A percentile compares a stretch with the other conserved stretches of the same genome.
Conservation (phyloP, 2,797 vertebrate genomes). For the Sciurus vulgaris region DNA sequence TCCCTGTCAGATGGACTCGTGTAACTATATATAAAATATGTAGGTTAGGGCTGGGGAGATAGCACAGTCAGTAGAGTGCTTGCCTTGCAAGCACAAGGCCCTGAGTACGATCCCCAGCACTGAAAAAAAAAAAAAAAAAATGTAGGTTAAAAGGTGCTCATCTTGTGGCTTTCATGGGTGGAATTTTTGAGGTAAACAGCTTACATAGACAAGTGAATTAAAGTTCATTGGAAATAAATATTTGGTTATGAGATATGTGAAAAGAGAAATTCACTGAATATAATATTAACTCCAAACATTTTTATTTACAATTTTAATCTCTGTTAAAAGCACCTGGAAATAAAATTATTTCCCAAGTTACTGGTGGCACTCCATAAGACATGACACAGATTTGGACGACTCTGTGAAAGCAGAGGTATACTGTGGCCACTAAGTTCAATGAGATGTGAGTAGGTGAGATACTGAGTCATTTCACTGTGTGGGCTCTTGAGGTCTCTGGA, state of each 20-base stretch:
- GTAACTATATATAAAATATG: too few relatives aligned
- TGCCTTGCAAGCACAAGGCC: too few relatives aligned
- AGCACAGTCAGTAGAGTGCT: too few relatives aligned
- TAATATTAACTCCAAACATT: not conserved
- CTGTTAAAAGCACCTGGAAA: not conserved
- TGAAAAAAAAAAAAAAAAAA: too few relatives aligned
- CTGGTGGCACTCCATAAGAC: not conserved
- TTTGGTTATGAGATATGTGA: not conserved
- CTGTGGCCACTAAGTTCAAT: not conserved
- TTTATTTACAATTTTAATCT: not conserved
- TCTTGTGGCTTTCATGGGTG: not conserved
- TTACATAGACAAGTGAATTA: too few relatives aligned
- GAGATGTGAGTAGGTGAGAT: not conserved
- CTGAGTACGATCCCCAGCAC: too few relatives aligned
- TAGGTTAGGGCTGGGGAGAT: too few relatives aligned
- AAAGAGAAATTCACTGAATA: not conserved
- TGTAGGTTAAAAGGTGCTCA: not conserved
- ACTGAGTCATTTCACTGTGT: not conserved
- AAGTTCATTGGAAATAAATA: not conserved
- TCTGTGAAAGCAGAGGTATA: not conserved
- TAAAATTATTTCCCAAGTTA: not conserved
- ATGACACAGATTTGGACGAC: not conserved
- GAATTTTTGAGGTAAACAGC: not conserved
- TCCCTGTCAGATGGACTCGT: too few relatives aligned
- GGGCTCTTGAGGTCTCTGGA: too few relatives aligned